Conservation (phyloP, 2,113 vertebrate genomes). For the Pelecanus crispus region DNA sequence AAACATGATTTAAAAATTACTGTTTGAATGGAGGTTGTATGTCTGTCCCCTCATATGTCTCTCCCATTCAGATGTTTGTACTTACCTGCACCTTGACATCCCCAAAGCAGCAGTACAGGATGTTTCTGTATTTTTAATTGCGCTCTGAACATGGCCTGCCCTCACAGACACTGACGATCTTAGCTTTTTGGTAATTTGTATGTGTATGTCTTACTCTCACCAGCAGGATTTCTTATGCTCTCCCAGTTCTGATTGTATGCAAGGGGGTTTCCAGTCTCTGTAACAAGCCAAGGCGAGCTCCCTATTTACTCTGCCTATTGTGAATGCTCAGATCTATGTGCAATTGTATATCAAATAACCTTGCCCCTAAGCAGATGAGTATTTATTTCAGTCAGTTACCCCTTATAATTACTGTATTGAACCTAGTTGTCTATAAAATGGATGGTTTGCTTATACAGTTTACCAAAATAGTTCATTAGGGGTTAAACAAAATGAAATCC, state of each 20-base stretch:
- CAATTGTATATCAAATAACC: slow-evolving; percentile 78
- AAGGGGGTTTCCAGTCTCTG: not conserved
- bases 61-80: not conserved
- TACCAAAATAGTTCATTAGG: slow-evolving; percentile 86
- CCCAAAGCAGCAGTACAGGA: not conserved
- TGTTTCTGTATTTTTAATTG: not conserved
- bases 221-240: slow-evolving; percentile 31
- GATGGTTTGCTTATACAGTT: slow-evolving; percentile 87
- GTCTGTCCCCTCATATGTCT: not conserved
- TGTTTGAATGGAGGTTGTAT: not conserved
- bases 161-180: not conserved
- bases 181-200: not conserved
- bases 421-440: slow-evolving; percentile 90
- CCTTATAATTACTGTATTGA: slow-evolving; percentile 90
- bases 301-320: slow-evolving; percentile 60
- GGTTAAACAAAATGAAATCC: slow-evolving; percentile 85
- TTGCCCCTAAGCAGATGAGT: slow-evolving; percentile 84
- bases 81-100: not conserved
- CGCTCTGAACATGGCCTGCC: not conserved
- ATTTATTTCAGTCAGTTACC: slow-evolving; percentile 90
- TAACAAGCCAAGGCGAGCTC: not conserved
- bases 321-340: slow-evolving; percentile 60
- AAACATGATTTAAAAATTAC: not conserved
- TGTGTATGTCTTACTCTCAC: not conserved
- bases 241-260: not conserved